These are phyloP conservation scores for Zaprionus davidi DNA, from an alignment of 1,140 invertebrate genomes.

Conservation along the genomic window DNA sequence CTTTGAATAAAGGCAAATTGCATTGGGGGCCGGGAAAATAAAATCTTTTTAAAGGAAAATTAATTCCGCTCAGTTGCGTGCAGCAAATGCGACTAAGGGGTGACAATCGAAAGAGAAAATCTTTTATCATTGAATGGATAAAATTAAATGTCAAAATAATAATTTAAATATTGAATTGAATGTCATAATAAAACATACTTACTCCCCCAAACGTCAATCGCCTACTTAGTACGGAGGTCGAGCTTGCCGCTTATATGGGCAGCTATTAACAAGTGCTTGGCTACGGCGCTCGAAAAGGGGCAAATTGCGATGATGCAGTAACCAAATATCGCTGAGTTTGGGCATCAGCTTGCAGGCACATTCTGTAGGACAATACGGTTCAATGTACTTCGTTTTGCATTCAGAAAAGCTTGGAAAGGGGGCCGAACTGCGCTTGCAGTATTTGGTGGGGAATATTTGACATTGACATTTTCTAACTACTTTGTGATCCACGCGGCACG, in stretches of 20 bases:
- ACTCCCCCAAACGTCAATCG: background rate
- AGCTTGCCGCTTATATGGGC: slow-evolving; percentile 16
- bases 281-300: slow-evolving; percentile 13
- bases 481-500: background rate
- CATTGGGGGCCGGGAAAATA: background rate
- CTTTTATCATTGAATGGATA: background rate
- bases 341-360: slow-evolving; percentile 34
- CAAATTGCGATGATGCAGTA: background rate
- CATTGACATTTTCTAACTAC: slow-evolving; percentile 26
- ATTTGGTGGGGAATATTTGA: slow-evolving; percentile 1
- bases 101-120: background rate
- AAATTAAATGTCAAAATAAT: background rate
- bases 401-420: slow-evolving; percentile 64
- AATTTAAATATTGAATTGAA: background rate
- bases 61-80: background rate
- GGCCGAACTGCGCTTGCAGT: background rate
- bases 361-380: slow-evolving; percentile 33
- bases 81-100: background rate
- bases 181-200: background rate
- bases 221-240: background rate
- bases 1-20: background rate
- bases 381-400: slow-evolving; percentile 16
- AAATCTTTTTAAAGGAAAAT: background rate
- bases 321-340: slow-evolving; percentile 43
- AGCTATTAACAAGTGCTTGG: background rate